Evolutionary conservation across 2,797 vertebrate genomes (phyloP).

Genomic region (Epinephelus awoara): DNA sequence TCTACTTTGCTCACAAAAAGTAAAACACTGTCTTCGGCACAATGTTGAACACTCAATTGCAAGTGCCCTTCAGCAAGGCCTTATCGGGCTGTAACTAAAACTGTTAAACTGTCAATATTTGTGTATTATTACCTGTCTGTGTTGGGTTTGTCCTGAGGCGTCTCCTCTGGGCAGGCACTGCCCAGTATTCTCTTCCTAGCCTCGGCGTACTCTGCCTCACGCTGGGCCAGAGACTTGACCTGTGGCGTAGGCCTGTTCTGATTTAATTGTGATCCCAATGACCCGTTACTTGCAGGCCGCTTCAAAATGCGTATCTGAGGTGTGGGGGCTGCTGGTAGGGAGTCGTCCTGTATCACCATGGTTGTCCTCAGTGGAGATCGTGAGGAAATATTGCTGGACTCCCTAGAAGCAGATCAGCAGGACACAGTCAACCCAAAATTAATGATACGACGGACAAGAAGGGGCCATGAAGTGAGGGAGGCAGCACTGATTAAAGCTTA

Average conservation of each 20-base stretch:
- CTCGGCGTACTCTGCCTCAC: conserved; percentile 97
- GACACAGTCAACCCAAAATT: conserved; percentile 7
- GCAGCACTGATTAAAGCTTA: neutral
- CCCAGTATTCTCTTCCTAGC: conserved; percentile 97
- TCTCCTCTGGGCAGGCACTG: conserved; percentile 95
- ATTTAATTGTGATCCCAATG: conserved; percentile 86
- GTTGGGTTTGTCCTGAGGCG: conserved; percentile 91
- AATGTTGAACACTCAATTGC: neutral
- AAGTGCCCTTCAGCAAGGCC: neutral
- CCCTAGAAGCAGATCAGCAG: conserved; percentile 76
- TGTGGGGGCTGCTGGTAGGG: conserved; percentile 91
- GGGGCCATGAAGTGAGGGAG: neutral
- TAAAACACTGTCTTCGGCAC: neutral
- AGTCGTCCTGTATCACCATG: conserved; percentile 96
- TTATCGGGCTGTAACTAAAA: neutral
- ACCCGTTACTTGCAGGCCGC: conserved; percentile 94
- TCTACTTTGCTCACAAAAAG: neutral
- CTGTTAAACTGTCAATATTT: neutral
- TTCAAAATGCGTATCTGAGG: conserved; percentile 98
- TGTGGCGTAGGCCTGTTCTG: conserved; percentile 91
- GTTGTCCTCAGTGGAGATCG: conserved; percentile 90
- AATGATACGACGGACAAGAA: conserved; percentile 8
- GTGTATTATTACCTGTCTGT: conserved; percentile 87
- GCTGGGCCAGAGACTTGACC: conserved; percentile 96
- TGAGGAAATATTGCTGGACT: conserved; percentile 85